Conservation (phyloP, 2,113 vertebrate species). For the Speoplatyrhinus poulsoni region DNA sequence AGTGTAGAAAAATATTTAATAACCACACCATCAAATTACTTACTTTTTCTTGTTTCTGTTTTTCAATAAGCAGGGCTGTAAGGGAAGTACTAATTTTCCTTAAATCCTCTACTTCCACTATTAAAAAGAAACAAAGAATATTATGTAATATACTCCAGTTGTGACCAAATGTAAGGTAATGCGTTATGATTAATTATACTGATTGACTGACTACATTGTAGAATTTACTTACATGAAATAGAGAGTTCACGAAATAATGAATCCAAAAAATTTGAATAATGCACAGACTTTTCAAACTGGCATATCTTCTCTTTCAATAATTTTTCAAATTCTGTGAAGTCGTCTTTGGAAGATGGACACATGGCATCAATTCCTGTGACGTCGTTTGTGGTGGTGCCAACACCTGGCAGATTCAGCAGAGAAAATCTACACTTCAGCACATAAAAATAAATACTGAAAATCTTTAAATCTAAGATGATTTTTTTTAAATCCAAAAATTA, state of each 20-base stretch:
- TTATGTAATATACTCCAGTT: not conserved
- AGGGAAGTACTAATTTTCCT: conserved; percentile 96
- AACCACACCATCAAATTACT: conserved; percentile 27
- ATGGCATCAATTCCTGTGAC: conserved; percentile 92
- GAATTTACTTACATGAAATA: conserved; percentile 88
- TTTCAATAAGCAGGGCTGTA: conserved; percentile 95
- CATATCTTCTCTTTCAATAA: conserved; percentile 94
- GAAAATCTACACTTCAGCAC: not conserved
- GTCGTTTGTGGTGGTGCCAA: conserved; percentile 72
- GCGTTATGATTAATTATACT: not conserved
- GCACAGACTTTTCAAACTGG: conserved; percentile 91
- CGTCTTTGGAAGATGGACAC: conserved; percentile 94
- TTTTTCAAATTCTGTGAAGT: conserved; percentile 95
- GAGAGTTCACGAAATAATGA: conserved; percentile 92
- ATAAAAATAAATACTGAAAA: not conserved
- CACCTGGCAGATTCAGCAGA: conserved; percentile 67
- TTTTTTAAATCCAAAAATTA: too few species aligned
- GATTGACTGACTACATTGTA: not conserved
- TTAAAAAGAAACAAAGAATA: not conserved
- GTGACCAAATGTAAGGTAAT: not conserved
- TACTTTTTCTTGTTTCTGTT: conserved; percentile 99
- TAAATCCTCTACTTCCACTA: conserved; percentile 97
- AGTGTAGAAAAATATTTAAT: not conserved
- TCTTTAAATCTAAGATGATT: not conserved
- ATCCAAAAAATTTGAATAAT: conserved; percentile 93